Evolutionary conservation across 1,140 invertebrate species (phyloP), one percentile per base, ranked within the genome.

Genomic region (Caerostris darwini): DNA sequence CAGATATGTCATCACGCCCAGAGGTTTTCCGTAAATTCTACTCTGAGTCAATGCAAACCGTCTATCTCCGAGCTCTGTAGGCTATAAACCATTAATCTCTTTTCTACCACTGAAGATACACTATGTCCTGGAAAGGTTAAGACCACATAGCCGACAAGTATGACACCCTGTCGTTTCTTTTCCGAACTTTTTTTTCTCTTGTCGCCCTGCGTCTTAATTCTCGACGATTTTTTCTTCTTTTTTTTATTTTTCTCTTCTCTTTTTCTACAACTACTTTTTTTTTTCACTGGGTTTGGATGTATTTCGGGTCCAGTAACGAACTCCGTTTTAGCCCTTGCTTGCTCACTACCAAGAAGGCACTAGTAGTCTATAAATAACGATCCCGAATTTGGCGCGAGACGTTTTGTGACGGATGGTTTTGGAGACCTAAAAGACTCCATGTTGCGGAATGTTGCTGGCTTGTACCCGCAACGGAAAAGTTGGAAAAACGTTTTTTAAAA

Each of bases 291-390:
- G 34, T 61, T 58, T 64, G 57, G 71, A 71, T 91, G 90, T 91
- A 91, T 91, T 91, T 91, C 67, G 90, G 71, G 71, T 91, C 56
- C 77, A 82, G 56, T n/a, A 58, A 82, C 56, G 69, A 53, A 81
- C 71, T 77, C 71, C 90, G 71, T 77, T 91, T 91, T 91, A 82
- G 69, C 56, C 90, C 53, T 77, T 90, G 53, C 88, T 34, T 82
- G 58, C 85, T 17, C 59, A 88, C 82, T 53, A 88, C 86, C 57
- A 53, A 67, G 86, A 61, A 88, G 59, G 61, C 50, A 34, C 67
- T 50, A 19, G 64, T 34, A 57, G 54, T 81, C 90, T 91, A 91
- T 91, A 91, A 91, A 91, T 91, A 91, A 91, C 90, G 56, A 91
- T 71, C 69, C 90, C 69, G 90, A 91, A 91, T 91, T 91, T 91